Evolutionary conservation across 2,113 vertebrate species (phyloP).

Genomic region (Anguilla japonica): DNA sequence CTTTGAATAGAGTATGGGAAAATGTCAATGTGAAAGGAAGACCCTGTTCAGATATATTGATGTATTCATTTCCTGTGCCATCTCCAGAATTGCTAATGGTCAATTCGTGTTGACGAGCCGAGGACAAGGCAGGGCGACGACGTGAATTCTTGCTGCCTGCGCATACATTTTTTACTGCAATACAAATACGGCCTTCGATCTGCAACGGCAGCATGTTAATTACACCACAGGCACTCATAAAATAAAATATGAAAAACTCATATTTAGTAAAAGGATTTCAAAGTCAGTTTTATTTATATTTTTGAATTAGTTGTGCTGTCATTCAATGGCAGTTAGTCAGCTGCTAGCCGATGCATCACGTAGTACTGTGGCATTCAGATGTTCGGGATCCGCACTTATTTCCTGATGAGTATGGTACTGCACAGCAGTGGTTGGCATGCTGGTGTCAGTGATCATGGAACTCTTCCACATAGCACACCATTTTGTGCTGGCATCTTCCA

Average conservation of each 20-base stretch:
- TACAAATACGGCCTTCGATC: neutral
- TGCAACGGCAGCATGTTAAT: neutral
- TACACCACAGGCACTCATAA: neutral
- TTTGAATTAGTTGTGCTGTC: no score
- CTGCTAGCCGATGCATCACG: no score
- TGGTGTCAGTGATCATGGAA: no score
- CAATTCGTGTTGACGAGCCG: neutral
- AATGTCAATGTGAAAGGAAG: neutral
- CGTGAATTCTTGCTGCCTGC: neutral
- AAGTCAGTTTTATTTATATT: no score
- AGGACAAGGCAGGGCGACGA: neutral
- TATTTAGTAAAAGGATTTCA: neutral
- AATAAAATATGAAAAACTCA: neutral
- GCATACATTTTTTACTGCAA: neutral
- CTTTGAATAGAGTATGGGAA: neutral
- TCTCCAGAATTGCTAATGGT: neutral
- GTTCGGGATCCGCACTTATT: no score
- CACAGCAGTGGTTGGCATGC: no score
- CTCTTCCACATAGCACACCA: no score
- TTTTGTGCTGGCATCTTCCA: no score
- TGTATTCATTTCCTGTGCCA: neutral
- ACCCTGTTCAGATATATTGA: neutral
- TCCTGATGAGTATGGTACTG: no score
- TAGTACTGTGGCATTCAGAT: no score
- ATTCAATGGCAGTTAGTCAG: no score